Conservation (phyloP, 1,140 invertebrate genomes). For the Drosophila asahinai region DNA sequence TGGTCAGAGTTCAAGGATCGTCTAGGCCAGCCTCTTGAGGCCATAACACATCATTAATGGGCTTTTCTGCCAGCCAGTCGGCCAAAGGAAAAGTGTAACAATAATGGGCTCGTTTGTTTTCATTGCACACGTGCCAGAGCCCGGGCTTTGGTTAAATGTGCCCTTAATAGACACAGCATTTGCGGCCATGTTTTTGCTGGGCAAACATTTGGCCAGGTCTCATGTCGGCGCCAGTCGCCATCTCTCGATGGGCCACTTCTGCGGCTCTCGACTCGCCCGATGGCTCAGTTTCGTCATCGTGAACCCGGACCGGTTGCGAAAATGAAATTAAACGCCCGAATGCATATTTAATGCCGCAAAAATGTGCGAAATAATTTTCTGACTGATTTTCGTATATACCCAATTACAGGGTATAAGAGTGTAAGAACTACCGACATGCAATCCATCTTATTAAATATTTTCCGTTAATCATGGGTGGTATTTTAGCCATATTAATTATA, state of each 20-base stretch:
- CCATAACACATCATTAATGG: conserved; percentile 72
- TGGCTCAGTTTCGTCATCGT: conserved; percentile 26
- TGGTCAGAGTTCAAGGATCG: conserved; percentile 56
- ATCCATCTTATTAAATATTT: conserved; percentile 4
- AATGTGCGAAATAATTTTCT: conserved; percentile 44
- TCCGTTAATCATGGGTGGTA: background rate
- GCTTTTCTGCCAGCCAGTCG: conserved; percentile 16
- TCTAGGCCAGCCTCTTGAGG: conserved; percentile 28
- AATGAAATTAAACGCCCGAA: conserved; percentile 50
- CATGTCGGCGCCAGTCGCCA: conserved; percentile 5
- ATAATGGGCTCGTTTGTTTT: conserved; percentile 78
- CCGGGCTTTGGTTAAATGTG: conserved; percentile 58
- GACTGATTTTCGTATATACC: conserved; percentile 8
- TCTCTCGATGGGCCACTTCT: conserved; percentile 27
- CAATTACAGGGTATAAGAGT: conserved; percentile 1
- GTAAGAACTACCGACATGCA: background rate
- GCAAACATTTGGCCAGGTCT: conserved; percentile 47
- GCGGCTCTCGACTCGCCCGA: conserved; percentile 7
- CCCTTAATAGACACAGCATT: conserved; percentile 72
- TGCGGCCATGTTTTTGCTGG: conserved; percentile 58
- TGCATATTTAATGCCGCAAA: conserved; percentile 51
- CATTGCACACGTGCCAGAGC: conserved; percentile 61
- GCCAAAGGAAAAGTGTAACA: conserved; percentile 56
- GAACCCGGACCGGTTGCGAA: conserved; percentile 6
- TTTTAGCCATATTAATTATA: background rate